Base-by-base conservation (phyloP, 1,140 invertebrate species). In the Palaemon carinicauda region DNA sequence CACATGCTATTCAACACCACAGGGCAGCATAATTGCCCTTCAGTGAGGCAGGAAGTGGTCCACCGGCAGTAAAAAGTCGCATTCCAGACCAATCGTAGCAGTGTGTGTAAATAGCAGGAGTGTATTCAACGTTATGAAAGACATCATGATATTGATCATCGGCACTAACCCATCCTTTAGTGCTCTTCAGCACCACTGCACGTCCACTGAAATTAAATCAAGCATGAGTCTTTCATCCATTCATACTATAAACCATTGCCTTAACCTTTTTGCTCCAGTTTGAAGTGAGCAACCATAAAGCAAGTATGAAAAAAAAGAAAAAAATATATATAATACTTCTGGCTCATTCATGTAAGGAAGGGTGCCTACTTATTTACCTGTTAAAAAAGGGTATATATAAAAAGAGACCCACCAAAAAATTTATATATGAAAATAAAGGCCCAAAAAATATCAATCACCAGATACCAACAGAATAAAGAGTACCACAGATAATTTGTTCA, bases 61-160 rank as follows among this genome's bases (percentile, higher is more conserved):
- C 98, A 29, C 98, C 98, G 56, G 97, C 98, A 0, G 97, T 95
- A 93, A 99, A 99, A 7, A 99, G 92, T 84, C 97, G 92, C 10
- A 97, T 98, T 29, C 97, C 97, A 75, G 95, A 96, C 88, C 94
- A 94, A 92, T 99, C 97, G 91, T 98, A 98, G 91, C 96, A 97
- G 91, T 99, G 98, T 1, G 97, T 98, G 91, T 99, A 99, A 90
- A 98, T 97, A 19, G 97, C 97, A 69, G 97, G 96, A 24, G 96
- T 95, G 91, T 97, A 96, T 91, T 96, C 96, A 1, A 95, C 94
- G 89, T 96, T 95, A 92, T 96, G 95, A 90, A 95, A 94, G 54
- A 95, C 95, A 88, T 96, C 95, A 88, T 95, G 94, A 50, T 91
- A 90, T 71, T 92, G 93, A 89, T 97, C 96, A 90, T 97, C 96